Base-by-base conservation (phyloP, 2,888 invertebrate genomes). In the Melanargia galathea region DNA sequence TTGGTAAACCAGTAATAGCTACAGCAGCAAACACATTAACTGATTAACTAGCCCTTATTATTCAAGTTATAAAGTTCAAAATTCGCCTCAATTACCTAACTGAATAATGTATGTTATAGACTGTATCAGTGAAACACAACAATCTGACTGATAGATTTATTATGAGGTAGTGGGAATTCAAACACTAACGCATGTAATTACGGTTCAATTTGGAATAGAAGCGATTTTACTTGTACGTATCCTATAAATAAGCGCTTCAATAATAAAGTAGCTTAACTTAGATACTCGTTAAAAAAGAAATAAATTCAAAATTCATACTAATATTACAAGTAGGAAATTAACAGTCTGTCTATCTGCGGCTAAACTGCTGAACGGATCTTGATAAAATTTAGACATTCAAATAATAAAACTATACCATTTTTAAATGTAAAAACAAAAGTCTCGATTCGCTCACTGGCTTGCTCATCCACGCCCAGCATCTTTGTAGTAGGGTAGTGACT, bases 1-100 rank as follows among this genome's bases (percentile, higher is more conserved):
- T 74, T 70, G 66, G 68, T 66, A 68, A 73, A 70, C 69, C 71
- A 65, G 65, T 68, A 70, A 72, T 69, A 66, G 60, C 24, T 55
- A 51, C 60, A 33, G 24, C n/a, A 26, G 40, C 10, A 26, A 56
- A 40, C 43, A 26, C 18, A 16, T 43, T 18, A 56, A 11, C 49
- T 16, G 2, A 26, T 49, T 11, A n/a, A 48, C n/a, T 13, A 11
- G 30, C 30, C 18, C 51, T 30, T 51, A 33, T 33, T 33, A 8
- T 16, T 10, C 18, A 2, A 16, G 4, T 10, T 11, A 11, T 51
- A 51, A 51, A 30, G 51, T 51, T 30, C 16, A 51, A 2, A 30
- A 30, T 26, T 30, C 30, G 16, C 10, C 30, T 7, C 3, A n/a
- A 26, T 30, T 18, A 16, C 16, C 0, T 51, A 2, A 49, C 26